A percentile compares a stretch with the other conserved stretches of the same genome.
Evolutionary conservation across 2,797 vertebrate genomes (phyloP).

Genomic region (Sandelia bainsii): DNA sequence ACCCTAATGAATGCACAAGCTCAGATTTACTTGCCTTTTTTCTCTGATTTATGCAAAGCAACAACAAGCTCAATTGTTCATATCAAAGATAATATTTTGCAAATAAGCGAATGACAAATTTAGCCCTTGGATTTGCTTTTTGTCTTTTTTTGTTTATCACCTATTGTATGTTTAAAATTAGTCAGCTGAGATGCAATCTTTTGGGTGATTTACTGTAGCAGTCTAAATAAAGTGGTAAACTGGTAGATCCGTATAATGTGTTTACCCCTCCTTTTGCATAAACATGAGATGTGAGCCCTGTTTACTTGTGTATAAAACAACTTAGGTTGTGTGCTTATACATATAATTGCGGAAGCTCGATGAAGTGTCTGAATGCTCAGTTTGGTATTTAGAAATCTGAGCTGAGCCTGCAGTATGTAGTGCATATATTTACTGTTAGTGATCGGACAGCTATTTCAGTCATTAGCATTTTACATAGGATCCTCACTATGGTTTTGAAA

Average conservation of each 20-base stretch:
- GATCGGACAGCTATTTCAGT: neutral
- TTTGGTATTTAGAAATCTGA: conserved; percentile 7
- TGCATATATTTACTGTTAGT: neutral
- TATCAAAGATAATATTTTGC: conserved; percentile 47
- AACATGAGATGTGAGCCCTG: conserved; percentile 22
- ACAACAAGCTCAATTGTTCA: conserved; percentile 34
- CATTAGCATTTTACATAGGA: conserved; percentile 15
- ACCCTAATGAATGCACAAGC: conserved; percentile 63
- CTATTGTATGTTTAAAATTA: conserved; percentile 15
- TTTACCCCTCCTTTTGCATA: conserved; percentile 18
- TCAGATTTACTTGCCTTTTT: conserved; percentile 23
- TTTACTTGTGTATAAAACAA: conserved; percentile 24
- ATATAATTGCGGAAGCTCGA: neutral
- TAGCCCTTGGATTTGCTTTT: neutral
- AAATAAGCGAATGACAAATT: conserved; percentile 30
- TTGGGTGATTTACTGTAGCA: conserved; percentile 7
- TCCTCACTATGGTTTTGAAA: conserved; percentile 13
- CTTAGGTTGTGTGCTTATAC: conserved; percentile 8
- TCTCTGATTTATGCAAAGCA: conserved; percentile 57
- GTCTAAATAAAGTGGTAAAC: conserved; percentile 10
- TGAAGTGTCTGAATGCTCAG: neutral
- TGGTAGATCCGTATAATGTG: conserved; percentile 1
- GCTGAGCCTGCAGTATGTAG: neutral
- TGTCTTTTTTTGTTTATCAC: conserved; percentile 1
- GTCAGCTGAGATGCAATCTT: conserved; percentile 16